Percentiles rank a stretch among this genome's conserved stretches.
These are phyloP conservation scores for Periplaneta americana DNA, from an alignment of 1,140 invertebrate species.

Conservation along the genomic window DNA sequence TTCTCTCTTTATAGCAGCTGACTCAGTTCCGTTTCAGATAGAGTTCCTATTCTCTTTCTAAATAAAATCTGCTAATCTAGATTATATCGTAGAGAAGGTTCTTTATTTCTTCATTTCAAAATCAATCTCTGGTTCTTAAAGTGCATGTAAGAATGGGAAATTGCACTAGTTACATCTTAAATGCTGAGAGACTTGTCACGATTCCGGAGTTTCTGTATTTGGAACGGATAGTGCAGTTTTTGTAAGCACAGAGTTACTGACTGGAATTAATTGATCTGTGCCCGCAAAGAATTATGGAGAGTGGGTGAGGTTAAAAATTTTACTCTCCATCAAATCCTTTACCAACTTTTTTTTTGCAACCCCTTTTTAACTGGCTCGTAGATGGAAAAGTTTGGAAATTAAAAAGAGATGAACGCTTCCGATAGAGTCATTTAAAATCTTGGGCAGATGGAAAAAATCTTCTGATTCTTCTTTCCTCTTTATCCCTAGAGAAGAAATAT, in stretches of 20 bases:
- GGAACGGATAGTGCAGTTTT: background rate
- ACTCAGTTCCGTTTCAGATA: no score
- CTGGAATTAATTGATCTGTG: constrained; percentile 1
- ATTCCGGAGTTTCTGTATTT: background rate
- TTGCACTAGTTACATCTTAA: no score
- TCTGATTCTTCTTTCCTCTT: background rate
- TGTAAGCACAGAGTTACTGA: background rate
- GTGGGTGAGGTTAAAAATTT: constrained; percentile 12
- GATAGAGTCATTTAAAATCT: constrained; percentile 10
- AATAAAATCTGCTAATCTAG: no score
- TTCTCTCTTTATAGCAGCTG: no score
- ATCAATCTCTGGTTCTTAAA: no score
- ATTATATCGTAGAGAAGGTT: no score
- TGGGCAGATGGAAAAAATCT: background rate
- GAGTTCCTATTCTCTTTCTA: no score
- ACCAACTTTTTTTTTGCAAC: constrained; percentile 9
- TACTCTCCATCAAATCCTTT: constrained; percentile 15
- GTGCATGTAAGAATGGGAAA: no score
- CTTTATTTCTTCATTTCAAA: no score
- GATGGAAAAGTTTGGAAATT: constrained; percentile 14
- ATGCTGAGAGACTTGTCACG: no score
- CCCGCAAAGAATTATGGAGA: background rate
- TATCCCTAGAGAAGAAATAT: background rate
- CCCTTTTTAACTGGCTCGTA: background rate
- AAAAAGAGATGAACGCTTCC: constrained; percentile 10